A percentile compares a stretch with the other conserved stretches of the same genome.
phyloP scores from a whole-genome alignment of 2,797 vertebrate genomes.

The Novumbra hubbsi region DNA sequence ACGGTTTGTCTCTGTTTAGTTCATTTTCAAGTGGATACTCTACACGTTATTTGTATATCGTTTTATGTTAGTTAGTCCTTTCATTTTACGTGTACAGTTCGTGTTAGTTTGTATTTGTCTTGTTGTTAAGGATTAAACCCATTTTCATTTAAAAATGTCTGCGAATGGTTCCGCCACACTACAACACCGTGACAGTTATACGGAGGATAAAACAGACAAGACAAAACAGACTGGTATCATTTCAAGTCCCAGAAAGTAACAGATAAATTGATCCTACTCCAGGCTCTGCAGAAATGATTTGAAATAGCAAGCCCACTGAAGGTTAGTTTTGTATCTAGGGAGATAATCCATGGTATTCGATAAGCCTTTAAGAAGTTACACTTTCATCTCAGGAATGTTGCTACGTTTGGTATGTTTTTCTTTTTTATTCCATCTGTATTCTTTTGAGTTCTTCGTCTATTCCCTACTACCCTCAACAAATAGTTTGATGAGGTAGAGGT shows the following conservation, averaged over 20 bases:
- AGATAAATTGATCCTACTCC: not conserved
- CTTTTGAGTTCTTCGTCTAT: slow-evolving; percentile 6
- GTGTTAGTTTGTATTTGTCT: too few species aligned
- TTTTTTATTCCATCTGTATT: slow-evolving; percentile 4
- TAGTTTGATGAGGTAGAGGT: slow-evolving; percentile 31
- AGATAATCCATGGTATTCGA: not conserved
- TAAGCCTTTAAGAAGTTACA: slow-evolving; percentile 26
- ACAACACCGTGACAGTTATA: too few species aligned
- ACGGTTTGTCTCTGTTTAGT: too few species aligned
- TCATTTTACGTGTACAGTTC: too few species aligned
- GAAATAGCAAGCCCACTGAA: not conserved
- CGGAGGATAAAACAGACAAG: not conserved
- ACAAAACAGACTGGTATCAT: not conserved
- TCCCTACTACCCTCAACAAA: slow-evolving; percentile 25
- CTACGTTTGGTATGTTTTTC: not conserved
- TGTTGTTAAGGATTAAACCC: too few species aligned
- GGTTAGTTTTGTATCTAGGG: not conserved
- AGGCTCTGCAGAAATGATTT: not conserved
- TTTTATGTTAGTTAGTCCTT: too few species aligned
- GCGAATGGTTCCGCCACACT: too few species aligned
- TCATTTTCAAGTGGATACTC: too few species aligned
- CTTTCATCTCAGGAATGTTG: slow-evolving; percentile 15
- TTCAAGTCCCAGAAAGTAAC: not conserved
- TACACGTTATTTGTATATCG: too few species aligned
- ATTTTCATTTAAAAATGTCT: too few species aligned